A percentile compares a stretch with the other conserved stretches of the same genome.
Evolutionary conservation across 2,113 vertebrate species (phyloP).

Genomic region (Syngnathus floridae): DNA sequence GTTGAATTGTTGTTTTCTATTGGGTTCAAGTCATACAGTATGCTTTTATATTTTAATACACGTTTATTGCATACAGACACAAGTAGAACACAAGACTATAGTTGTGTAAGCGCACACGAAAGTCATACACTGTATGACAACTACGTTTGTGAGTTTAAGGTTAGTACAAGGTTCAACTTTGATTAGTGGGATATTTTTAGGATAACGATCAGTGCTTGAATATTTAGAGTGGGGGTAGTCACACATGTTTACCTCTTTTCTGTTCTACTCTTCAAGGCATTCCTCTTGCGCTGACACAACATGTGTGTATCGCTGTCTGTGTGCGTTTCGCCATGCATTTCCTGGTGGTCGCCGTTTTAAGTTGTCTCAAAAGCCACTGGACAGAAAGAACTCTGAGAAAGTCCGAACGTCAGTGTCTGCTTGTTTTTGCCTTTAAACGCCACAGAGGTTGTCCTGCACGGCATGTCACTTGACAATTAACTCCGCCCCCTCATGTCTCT

Average conservation of each 20-base stretch:
- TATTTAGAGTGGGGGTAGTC: not conserved
- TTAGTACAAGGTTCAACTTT: constrained; percentile 43
- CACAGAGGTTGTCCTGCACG: constrained; percentile 24
- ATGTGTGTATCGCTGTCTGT: not conserved
- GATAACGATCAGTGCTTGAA: not conserved
- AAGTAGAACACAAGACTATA: not conserved
- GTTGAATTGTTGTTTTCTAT: not conserved
- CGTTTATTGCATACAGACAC: not conserved
- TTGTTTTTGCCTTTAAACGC: constrained; percentile 7
- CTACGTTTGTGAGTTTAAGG: not conserved
- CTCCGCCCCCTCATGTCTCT: constrained; percentile 52
- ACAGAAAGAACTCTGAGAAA: constrained; percentile 10
- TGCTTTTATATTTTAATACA: not conserved
- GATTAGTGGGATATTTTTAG: not conserved
- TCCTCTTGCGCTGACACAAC: constrained; percentile 39
- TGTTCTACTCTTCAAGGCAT: constrained; percentile 42
- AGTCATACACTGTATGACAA: not conserved
- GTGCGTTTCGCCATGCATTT: not conserved
- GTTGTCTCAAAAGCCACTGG: constrained; percentile 8
- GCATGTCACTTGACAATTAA: constrained; percentile 46
- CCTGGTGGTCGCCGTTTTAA: constrained; percentile 21
- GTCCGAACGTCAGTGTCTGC: constrained; percentile 13
- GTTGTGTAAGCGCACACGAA: not conserved
- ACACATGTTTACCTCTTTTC: constrained; percentile 59
- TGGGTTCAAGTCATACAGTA: not conserved